Evolutionary conservation across 2,113 vertebrate species (phyloP).

Genomic region (Ctenodactylus gundi): DNA sequence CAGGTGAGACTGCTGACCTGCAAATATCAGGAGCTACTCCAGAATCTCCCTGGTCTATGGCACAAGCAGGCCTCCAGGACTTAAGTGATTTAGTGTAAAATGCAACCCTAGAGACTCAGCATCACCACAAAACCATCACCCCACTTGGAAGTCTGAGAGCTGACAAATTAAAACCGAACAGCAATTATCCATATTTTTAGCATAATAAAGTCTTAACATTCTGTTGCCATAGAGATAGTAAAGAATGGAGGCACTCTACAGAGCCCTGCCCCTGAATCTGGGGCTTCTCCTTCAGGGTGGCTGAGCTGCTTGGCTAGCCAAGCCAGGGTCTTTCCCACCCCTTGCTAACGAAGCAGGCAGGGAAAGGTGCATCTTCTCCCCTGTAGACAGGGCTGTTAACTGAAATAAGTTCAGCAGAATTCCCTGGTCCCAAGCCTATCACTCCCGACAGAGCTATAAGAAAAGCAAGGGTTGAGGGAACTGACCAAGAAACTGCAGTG

Average conservation of each 20-base stretch:
- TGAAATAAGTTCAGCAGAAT: neutral
- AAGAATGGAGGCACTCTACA: conserved; percentile 55
- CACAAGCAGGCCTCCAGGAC: neutral
- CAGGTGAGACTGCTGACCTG: neutral
- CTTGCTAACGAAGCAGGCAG: neutral
- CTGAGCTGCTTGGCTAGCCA: neutral
- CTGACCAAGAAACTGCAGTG: neutral
- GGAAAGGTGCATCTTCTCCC: neutral
- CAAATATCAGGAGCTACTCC: neutral
- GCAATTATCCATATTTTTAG: conserved; percentile 80
- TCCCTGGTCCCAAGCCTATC: neutral
- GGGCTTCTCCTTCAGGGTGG: conserved; percentile 21
- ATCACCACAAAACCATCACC: conserved; percentile 10
- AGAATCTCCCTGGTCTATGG: neutral
- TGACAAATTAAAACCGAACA: conserved; percentile 75
- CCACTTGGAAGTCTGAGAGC: conserved; percentile 61
- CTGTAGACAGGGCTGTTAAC: neutral
- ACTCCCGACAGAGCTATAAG: neutral
- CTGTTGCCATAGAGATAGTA: conserved; percentile 74
- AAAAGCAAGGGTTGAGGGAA: neutral
- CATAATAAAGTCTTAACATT: conserved; percentile 72
- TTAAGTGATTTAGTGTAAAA: conserved; percentile 20
- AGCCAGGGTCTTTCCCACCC: neutral
- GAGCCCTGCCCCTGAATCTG: conserved; percentile 41
- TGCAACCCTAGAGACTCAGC: neutral